Percentiles rank a stretch among this genome's conserved stretches.
phyloP scores from a whole-genome alignment of 2,797 vertebrate genomes.

The Sebastes nivosus region DNA sequence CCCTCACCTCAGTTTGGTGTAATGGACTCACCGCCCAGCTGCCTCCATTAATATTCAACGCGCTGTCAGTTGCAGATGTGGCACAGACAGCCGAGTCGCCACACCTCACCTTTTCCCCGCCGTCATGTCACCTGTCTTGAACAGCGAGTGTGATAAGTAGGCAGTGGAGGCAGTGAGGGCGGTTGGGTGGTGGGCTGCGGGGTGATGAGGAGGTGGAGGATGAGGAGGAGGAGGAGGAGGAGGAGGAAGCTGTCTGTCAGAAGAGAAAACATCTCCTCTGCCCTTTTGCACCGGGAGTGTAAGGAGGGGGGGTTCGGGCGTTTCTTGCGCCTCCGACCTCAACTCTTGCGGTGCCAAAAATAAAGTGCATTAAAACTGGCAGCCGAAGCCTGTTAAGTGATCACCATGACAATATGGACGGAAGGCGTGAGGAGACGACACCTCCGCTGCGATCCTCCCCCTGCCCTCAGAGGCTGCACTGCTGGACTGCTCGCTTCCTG shows the following conservation, averaged over 20 bases:
- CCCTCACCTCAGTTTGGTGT: conserved; percentile 1
- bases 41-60: conserved; percentile 61
- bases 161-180: neutral
- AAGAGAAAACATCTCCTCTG: conserved; percentile 27
- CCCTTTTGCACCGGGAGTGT: conserved; percentile 6
- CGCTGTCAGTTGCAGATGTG: conserved; percentile 62
- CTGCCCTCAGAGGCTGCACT: conserved; percentile 22
- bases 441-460: conserved; percentile 18
- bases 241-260: conserved; percentile 26
- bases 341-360: conserved; percentile 54
- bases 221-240: neutral
- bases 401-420: conserved; percentile 73
- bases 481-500: conserved; percentile 51
- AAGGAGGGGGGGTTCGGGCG: neutral
- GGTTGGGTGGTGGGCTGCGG: neutral
- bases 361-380: conserved; percentile 74
- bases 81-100: conserved; percentile 41
- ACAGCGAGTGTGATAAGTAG: conserved; percentile 35
- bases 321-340: conserved; percentile 30
- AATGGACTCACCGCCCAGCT: conserved; percentile 14
- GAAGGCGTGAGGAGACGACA: conserved; percentile 51
- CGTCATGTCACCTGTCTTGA: conserved; percentile 38
- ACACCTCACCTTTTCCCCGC: conserved; percentile 42
- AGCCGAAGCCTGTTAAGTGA: conserved; percentile 72
- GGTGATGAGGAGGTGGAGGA: neutral